phyloP scores from a whole-genome alignment of 2,888 invertebrate genomes.

The Cynaeus angustus region DNA sequence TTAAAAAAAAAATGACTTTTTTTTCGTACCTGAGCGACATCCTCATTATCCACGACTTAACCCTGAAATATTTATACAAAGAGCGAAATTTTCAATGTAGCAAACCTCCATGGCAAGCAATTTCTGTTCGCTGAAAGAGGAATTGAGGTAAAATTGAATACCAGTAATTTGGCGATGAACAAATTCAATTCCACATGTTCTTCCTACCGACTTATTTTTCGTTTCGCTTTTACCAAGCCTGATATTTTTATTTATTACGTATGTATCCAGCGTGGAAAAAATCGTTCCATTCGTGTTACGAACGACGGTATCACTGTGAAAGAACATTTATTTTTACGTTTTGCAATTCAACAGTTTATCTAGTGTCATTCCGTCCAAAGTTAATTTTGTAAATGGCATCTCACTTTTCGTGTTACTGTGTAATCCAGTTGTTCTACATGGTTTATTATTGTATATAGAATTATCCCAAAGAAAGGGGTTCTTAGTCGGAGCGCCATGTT shows the following conservation, averaged over 20 bases:
- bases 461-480: slow-evolving; percentile 35
- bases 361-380: slow-evolving; percentile 34
- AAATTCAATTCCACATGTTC: slow-evolving; percentile 46
- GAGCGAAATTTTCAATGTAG: slow-evolving; percentile 30
- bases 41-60: slow-evolving; percentile 1
- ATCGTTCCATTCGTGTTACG: slow-evolving; percentile 17
- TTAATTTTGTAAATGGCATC: slow-evolving; percentile 46
- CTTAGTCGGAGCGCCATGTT: slow-evolving; percentile 15
- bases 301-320: slow-evolving; percentile 18
- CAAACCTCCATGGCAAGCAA: slow-evolving; percentile 36
- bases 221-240: slow-evolving; percentile 15
- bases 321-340: slow-evolving; percentile 42
- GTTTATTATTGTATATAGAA: slow-evolving; percentile 38
- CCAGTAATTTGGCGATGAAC: slow-evolving; percentile 45
- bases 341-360: slow-evolving; percentile 45
- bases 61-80: slow-evolving; percentile 39
- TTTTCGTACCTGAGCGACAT: neutral
- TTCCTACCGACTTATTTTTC: slow-evolving; percentile 27
- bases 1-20: neutral
- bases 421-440: slow-evolving; percentile 44
- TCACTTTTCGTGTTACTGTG: slow-evolving; percentile 40
- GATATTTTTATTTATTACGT: slow-evolving; percentile 43
- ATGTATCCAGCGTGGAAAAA: slow-evolving; percentile 25
- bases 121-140: slow-evolving; percentile 42
- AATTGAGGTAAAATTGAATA: slow-evolving; percentile 46